Evolutionary conservation across 2,888 invertebrate species (phyloP), one percentile per base, ranked within the genome.

Genomic region (Leucoma salicis): DNA sequence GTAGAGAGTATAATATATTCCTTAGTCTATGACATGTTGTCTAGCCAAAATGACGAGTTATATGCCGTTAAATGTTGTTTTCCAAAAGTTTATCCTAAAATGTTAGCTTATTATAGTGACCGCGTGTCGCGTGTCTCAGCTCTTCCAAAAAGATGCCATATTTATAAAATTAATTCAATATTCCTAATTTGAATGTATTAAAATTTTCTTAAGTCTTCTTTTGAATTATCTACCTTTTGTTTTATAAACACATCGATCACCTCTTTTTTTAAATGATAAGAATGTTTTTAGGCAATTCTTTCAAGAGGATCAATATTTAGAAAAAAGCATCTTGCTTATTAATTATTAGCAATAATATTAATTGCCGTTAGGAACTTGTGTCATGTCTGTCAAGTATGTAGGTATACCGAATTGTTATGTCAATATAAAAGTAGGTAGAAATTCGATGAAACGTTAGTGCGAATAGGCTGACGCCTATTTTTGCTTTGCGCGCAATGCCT

Each of bases 61-160:
- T n/a, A n/a, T n/a, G n/a, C n/a, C n/a, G n/a, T n/a, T n/a, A n/a
- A n/a, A n/a, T n/a, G n/a, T n/a, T n/a, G n/a, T n/a, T n/a, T n/a
- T n/a, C n/a, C n/a, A n/a, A n/a, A n/a, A n/a, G n/a, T n/a, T n/a
- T n/a, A n/a, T n/a, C n/a, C n/a, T n/a, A n/a, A n/a, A n/a, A n/a
- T n/a, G n/a, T 39, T 13, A 39, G 42, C 32, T 47, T 49, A 39
- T 28, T 48, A 37, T 31, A 41, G 35, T 32, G 45, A 45, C 36
- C 25, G 46, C 32, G 44, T 63, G 46, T 66, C 25, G 46, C 32
- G 44, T 63, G 46, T 66, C 51, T 63, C 52, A 55, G 56, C 66
- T 74, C 74, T 74, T 74, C 72, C 74, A 66, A 48, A 44, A 53
- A 63, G 49, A 70, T 64, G 46, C 53, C 53, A 62, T 62, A n/a